Evolutionary conservation across 1,140 invertebrate genomes (phyloP), one percentile per base, ranked within the genome.

Genomic region (Heliconius congener): DNA sequence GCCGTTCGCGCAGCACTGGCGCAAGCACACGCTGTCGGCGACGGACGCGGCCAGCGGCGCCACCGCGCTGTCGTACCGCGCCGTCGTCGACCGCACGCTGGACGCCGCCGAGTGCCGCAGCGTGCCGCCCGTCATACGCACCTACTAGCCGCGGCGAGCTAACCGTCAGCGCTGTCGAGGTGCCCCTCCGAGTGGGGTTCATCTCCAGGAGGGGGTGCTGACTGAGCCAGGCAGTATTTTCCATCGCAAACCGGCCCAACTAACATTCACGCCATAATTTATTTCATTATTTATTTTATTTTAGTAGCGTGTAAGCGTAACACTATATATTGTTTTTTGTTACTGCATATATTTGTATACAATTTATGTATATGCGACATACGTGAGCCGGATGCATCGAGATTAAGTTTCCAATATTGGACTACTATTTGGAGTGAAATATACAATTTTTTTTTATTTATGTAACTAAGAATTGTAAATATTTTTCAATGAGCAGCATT

Each of bases 71-170:
- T 95, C 95, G 8, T 99, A 99, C 94, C 95, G 98, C 70, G 97
- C 98, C 23, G 98, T 99, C 23, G 98, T 99, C 89, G 98, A 99
- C 92, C 86, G 96, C 4, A 98, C 98, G 19, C 94, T 99, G 73
- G 96, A 98, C 91, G 95, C 96, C 83, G 87, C 94, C 70, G 98
- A 95, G 86, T 95, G 94, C 91, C 90, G 91, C 84, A 94, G 93
- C n/a, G 93, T 95, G 83, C 94, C 94, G 79, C 94, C 94, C 34
- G 91, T 94, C 82, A 94, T 95, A 82, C 88, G 94, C 81, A 94
- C 93, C 0, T 95, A 95, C 81, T 95, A 23, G 23, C 23, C 23
- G 23, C 23, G 23, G 23, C 23, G 23, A 23, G 23, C 23, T 23
- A 0, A 23, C 23, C 23, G 23, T 23, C 23, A 23, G 23, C 23